A percentile compares a stretch with the other conserved stretches of the same genome.
Evolutionary conservation across 2,888 invertebrate genomes (phyloP).

Genomic region (Eretmocerus hayati): DNA sequence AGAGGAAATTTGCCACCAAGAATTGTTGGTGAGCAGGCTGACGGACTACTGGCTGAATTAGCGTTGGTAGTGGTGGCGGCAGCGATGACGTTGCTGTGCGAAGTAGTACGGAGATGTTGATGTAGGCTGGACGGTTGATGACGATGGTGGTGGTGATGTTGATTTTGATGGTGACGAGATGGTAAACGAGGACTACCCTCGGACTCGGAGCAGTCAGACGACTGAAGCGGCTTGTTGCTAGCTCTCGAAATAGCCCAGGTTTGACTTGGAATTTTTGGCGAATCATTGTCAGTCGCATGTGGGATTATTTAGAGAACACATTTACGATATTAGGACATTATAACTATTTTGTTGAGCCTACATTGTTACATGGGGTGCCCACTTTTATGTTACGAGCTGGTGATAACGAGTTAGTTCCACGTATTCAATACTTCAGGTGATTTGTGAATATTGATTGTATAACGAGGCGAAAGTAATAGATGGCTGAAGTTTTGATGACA

Average conservation of each 20-base stretch:
- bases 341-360: no score
- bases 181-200: slow-evolving; percentile 34
- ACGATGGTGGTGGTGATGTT: slow-evolving; percentile 8
- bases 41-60: slow-evolving; percentile 23
- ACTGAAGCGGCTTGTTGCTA: slow-evolving; percentile 12
- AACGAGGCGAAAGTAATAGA: no score
- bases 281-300: slow-evolving; percentile 16
- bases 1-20: slow-evolving; percentile 30
- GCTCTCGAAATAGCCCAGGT: slow-evolving; percentile 20
- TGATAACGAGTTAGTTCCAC: no score
- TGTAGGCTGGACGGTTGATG: slow-evolving; percentile 4
- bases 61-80: background rate
- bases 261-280: no score
- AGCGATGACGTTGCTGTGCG: background rate
- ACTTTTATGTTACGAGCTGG: no score
- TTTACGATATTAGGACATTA: no score
- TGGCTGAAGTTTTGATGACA: no score
- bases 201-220: slow-evolving; percentile 31
- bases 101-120: background rate
- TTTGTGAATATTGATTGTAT: no score
- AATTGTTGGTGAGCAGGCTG: slow-evolving; percentile 17
- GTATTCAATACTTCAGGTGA: no score
- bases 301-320: no score
- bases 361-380: no score
- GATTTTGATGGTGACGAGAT: slow-evolving; percentile 18